These are phyloP conservation scores for Oreochromis spilurus DNA, from an alignment of 2,113 vertebrate genomes.

Conservation along the genomic window DNA sequence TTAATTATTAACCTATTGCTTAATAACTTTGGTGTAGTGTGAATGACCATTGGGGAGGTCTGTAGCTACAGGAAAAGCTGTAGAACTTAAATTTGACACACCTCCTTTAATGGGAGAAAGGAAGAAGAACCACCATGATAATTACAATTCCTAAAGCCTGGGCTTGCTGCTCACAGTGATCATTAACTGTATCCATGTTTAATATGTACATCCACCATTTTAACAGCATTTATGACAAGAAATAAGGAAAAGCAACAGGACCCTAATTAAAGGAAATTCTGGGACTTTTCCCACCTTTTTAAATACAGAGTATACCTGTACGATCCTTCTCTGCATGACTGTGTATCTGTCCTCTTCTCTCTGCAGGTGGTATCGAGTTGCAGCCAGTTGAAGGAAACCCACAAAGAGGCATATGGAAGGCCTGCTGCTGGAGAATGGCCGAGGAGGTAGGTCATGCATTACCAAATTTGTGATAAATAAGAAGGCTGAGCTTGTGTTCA, in stretches of 20 bases:
- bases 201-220: not conserved
- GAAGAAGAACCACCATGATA: not conserved
- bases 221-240: not conserved
- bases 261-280: not conserved
- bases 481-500: not conserved
- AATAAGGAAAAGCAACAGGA: not conserved
- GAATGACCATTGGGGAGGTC: not conserved
- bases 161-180: not conserved
- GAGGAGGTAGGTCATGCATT: slow-evolving; percentile 80
- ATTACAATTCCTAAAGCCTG: not conserved
- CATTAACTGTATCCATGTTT: not conserved
- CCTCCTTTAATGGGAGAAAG: not conserved
- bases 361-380: slow-evolving; percentile 72
- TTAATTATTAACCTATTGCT: not conserved
- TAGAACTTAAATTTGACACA: not conserved
- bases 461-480: not conserved
- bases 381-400: slow-evolving; percentile 93
- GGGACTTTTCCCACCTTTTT: not conserved
- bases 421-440: slow-evolving; percentile 95
- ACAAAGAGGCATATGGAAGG: slow-evolving; percentile 92
- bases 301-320: not conserved
- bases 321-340: not conserved
- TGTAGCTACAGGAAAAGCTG: not conserved
- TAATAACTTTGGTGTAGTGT: not conserved
- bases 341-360: not conserved